Evolutionary conservation across 1,140 invertebrate genomes (phyloP).

Genomic region (Heliconius melpomene): DNA sequence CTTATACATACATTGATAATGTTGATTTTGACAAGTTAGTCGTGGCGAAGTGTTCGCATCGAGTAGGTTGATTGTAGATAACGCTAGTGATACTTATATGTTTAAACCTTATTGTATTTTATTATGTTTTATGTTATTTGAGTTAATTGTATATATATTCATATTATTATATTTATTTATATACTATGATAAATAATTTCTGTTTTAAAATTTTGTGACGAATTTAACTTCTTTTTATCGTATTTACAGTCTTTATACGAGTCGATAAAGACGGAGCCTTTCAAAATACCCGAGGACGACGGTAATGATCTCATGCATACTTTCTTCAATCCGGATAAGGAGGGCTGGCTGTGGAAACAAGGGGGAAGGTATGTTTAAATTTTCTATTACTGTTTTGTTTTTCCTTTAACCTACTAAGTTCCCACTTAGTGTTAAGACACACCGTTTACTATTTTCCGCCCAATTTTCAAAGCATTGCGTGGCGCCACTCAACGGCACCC

Average conservation of each 20-base stretch:
- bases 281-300: constrained; percentile 99
- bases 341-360: constrained; percentile 99
- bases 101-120: constrained; percentile 1
- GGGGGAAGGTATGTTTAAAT: constrained; percentile 85
- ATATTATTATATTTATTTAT: background rate
- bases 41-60: constrained; percentile 22
- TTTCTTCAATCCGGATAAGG: constrained; percentile 99
- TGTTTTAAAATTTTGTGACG: background rate
- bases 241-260: constrained; percentile 94
- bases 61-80: constrained; percentile 26
- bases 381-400: background rate
- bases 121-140: background rate
- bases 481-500: too few relatives aligned
- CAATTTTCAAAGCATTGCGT: too few relatives aligned
- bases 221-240: constrained; percentile 37
- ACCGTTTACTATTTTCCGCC: too few relatives aligned
- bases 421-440: too few relatives aligned
- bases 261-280: constrained; percentile 99
- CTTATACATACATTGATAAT: constrained; percentile 26
- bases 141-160: background rate
- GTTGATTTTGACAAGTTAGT: constrained; percentile 31
- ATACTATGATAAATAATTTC: background rate
- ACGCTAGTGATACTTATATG: background rate
- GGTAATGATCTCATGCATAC: constrained; percentile 99
- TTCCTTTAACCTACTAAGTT: background rate